Evolutionary conservation across 1,140 invertebrate species (phyloP).

Genomic region (Heterodera carotae): DNA sequence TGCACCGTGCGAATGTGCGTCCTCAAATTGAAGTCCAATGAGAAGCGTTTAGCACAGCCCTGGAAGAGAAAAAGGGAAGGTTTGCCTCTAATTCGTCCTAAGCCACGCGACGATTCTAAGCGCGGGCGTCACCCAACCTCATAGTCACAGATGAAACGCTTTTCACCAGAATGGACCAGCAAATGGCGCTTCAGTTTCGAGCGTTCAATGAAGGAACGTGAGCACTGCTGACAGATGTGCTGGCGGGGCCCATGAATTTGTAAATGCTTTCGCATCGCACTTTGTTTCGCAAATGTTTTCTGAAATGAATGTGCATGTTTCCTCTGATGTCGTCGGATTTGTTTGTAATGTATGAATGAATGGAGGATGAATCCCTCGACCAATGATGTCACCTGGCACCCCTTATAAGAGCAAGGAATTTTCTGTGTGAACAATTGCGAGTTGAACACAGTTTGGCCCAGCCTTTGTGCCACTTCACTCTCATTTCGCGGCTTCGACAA

Average conservation of each 20-base stretch:
- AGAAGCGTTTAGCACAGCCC: constrained; percentile 41
- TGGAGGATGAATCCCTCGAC: too few species aligned
- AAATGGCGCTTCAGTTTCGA: constrained; percentile 43
- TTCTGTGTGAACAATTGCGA: neutral
- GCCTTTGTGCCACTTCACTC: neutral
- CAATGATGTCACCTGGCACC: constrained; percentile 21
- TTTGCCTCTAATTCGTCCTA: too few species aligned
- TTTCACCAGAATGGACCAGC: constrained; percentile 41
- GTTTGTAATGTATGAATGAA: too few species aligned
- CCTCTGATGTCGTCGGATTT: neutral
- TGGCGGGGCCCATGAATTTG: constrained; percentile 45
- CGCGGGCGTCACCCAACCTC: too few species aligned
- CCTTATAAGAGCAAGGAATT: constrained; percentile 40
- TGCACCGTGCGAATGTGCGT: constrained; percentile 42
- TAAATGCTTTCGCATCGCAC: constrained; percentile 43
- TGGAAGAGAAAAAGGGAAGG: neutral
- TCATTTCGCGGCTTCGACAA: neutral
- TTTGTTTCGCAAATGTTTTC: constrained; percentile 32
- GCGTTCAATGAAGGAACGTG: constrained; percentile 43
- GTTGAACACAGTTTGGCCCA: neutral
- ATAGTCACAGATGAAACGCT: constrained; percentile 39
- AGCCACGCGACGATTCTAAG: too few species aligned
- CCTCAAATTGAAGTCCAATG: constrained; percentile 40
- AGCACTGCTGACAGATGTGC: constrained; percentile 38
- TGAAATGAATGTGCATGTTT: neutral